Conservation (phyloP, 2,888 invertebrate species). For the Macrophya alboannulata region DNA sequence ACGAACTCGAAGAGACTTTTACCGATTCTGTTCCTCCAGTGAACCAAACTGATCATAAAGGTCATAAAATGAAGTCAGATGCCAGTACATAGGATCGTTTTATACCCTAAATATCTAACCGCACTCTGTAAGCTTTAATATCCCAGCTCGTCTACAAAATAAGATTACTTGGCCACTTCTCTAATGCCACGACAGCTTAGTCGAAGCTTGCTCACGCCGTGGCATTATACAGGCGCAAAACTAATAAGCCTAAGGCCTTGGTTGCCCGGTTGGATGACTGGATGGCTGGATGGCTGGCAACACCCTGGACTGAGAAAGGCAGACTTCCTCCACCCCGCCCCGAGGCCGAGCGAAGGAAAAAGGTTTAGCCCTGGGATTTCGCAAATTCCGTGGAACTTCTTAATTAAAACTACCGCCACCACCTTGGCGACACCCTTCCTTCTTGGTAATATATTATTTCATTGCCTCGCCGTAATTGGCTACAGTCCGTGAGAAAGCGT, state of each 20-base stretch:
- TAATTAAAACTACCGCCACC: slow-evolving; percentile 51
- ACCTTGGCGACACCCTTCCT: slow-evolving; percentile 44
- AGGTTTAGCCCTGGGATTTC: slow-evolving; percentile 50
- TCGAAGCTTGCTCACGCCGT: slow-evolving; percentile 36
- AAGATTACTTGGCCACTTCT: slow-evolving; percentile 53
- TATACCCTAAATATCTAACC: slow-evolving; percentile 36
- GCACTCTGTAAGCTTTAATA: slow-evolving; percentile 37
- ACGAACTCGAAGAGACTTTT: slow-evolving; percentile 7
- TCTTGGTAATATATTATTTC: slow-evolving; percentile 49
- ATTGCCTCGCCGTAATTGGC: slow-evolving; percentile 41
- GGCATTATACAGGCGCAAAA: slow-evolving; percentile 53
- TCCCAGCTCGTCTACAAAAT: slow-evolving; percentile 35
- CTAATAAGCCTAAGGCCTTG: slow-evolving; percentile 52
- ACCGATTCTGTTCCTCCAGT: slow-evolving; percentile 27
- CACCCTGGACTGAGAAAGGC: slow-evolving; percentile 42
- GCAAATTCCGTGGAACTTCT: slow-evolving; percentile 52
- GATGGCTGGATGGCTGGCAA: slow-evolving; percentile 51
- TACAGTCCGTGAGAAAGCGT: slow-evolving; percentile 31
- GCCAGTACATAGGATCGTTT: slow-evolving; percentile 17
- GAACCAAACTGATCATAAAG: neutral
- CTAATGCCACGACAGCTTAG: slow-evolving; percentile 51
- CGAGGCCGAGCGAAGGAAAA: slow-evolving; percentile 41
- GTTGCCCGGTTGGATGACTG: slow-evolving; percentile 31
- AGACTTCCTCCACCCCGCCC: neutral
- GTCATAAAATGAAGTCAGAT: slow-evolving; percentile 33